A percentile compares a stretch with the other conserved stretches of the same genome.
Conservation (phyloP, 1,140 invertebrate genomes). For the Psix sp. region DNA sequence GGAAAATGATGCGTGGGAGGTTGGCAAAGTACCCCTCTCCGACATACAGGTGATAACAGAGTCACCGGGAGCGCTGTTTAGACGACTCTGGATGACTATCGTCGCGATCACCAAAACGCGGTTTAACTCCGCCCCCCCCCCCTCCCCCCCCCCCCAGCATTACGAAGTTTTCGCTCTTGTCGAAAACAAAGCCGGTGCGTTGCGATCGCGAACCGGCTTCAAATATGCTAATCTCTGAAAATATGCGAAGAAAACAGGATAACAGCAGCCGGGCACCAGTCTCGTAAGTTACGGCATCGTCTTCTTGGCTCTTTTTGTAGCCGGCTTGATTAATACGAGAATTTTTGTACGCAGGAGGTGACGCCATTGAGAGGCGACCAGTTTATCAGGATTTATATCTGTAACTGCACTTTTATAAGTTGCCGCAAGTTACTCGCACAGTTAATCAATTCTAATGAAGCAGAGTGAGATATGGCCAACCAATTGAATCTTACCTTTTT, state of each 20-base stretch:
- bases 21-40: too few relatives aligned
- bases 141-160: too few relatives aligned
- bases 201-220: constrained; percentile 65
- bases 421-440: constrained; percentile 37
- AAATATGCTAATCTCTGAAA: constrained; percentile 65
- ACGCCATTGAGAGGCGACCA: constrained; percentile 47
- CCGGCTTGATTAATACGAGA: constrained; percentile 46
- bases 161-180: constrained; percentile 25
- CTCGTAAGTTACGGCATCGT: constrained; percentile 56
- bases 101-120: too few relatives aligned
- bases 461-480: constrained; percentile 37
- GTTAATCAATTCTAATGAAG: constrained; percentile 53
- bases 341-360: constrained; percentile 22
- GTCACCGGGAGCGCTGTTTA: too few relatives aligned
- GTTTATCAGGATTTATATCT: constrained; percentile 59
- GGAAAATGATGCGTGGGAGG: constrained; percentile 15
- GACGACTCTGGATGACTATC: too few relatives aligned
- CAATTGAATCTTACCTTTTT: constrained; percentile 13
- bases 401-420: constrained; percentile 29
- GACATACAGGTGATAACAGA: too few relatives aligned
- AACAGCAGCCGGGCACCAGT: constrained; percentile 34
- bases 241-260: constrained; percentile 57
- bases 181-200: constrained; percentile 60
- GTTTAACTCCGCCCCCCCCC: too few relatives aligned
- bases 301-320: constrained; percentile 43